Percentiles rank a stretch among this genome's conserved stretches.
Evolutionary conservation across 2,113 vertebrate genomes (phyloP).

Genomic region (Oophaga pumilio): DNA sequence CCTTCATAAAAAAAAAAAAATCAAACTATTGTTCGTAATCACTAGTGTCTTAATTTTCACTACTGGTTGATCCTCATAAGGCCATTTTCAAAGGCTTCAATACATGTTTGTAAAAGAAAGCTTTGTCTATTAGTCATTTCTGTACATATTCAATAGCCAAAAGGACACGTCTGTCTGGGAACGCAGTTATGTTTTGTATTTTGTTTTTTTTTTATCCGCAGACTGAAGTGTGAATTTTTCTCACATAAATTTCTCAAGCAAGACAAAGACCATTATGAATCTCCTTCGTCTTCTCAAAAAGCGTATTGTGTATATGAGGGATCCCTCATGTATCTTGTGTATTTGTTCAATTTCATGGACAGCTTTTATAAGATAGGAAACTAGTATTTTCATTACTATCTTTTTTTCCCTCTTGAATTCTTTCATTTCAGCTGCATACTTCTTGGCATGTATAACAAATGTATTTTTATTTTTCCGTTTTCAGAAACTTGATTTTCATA

Average conservation of each 20-base stretch:
- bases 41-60: constrained; percentile 62
- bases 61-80: constrained; percentile 68
- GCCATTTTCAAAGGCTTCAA: constrained; percentile 65
- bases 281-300: neutral
- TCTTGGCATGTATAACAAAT: constrained; percentile 63
- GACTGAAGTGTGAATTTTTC: neutral
- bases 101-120: constrained; percentile 1
- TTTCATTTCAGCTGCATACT: constrained; percentile 61
- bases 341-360: constrained; percentile 37
- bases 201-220: neutral
- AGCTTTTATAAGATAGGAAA: constrained; percentile 4
- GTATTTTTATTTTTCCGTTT: constrained; percentile 53
- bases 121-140: neutral
- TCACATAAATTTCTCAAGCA: neutral
- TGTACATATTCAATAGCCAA: neutral
- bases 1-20: neutral
- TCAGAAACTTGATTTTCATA: constrained; percentile 59
- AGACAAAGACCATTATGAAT: neutral
- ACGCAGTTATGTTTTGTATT: neutral
- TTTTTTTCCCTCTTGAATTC: constrained; percentile 58
- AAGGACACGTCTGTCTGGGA: neutral
- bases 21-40: constrained; percentile 51
- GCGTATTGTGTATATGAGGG: neutral
- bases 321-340: constrained; percentile 1
- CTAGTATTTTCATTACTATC: neutral